Percentiles rank a stretch among this genome's conserved stretches.
Evolutionary conservation across 2,888 invertebrate species (phyloP).

Genomic region (Sminthurides aquaticus): DNA sequence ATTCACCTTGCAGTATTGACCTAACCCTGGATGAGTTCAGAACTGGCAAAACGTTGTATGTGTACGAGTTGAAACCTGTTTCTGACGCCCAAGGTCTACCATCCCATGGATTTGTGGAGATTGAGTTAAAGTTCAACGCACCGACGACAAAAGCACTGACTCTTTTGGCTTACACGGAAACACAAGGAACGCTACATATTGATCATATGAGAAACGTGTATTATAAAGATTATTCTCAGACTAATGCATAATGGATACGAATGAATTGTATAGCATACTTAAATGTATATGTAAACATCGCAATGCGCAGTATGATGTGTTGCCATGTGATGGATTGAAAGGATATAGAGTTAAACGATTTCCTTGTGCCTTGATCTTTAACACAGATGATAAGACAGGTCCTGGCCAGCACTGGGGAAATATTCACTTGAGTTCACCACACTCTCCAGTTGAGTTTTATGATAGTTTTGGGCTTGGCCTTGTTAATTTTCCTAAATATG

Average conservation of each 20-base stretch:
- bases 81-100: background rate
- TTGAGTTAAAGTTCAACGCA: constrained; percentile 21
- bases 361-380: constrained; percentile 20
- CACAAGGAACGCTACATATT: constrained; percentile 24
- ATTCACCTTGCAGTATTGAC: constrained; percentile 9
- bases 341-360: constrained; percentile 11
- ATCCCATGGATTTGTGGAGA: background rate
- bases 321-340: constrained; percentile 20
- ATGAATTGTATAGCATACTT: background rate
- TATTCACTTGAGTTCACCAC: constrained; percentile 6
- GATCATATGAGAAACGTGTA: constrained; percentile 15
- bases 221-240: background rate
- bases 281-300: background rate
- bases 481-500: background rate
- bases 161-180: constrained; percentile 29
- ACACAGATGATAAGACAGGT: constrained; percentile 6
- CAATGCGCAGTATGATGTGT: constrained; percentile 11
- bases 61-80: background rate
- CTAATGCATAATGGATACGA: background rate
- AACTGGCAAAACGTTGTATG: constrained; percentile 15
- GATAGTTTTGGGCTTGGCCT: background rate
- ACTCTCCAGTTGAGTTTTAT: constrained; percentile 16
- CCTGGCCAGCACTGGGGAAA: constrained; percentile 22
- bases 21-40: background rate
- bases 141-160: constrained; percentile 17